These are phyloP conservation scores for Pangasius mekongensis DNA, from an alignment of 2,797 vertebrate genomes.

Conservation along the genomic window DNA sequence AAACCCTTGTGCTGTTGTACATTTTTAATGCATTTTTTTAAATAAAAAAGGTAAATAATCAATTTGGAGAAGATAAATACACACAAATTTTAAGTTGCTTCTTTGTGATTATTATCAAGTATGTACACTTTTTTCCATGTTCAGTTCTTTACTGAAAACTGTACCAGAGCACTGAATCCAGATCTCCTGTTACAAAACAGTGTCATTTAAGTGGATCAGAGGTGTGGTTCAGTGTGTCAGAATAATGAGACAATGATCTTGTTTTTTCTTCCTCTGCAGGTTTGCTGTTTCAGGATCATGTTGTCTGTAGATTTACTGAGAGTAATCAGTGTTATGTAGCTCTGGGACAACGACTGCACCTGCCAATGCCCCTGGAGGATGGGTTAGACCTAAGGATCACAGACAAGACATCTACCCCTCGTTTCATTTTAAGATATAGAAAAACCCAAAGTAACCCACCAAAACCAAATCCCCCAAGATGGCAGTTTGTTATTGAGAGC, in stretches of 20 bases:
- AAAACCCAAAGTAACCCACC: neutral
- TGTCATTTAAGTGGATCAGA: neutral
- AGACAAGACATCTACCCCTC: accelerated
- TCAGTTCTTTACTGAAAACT: neutral
- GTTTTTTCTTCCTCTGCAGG: neutral
- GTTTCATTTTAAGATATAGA: neutral
- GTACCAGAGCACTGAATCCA: neutral
- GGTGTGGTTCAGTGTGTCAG: neutral
- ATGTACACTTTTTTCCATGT: neutral
- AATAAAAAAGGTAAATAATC: no score
- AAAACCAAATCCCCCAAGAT: neutral
- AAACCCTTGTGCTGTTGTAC: no score
- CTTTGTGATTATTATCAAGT: neutral
- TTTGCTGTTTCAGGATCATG: neutral
- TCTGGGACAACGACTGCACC: neutral
- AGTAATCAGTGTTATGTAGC: slow-evolving; percentile 9
- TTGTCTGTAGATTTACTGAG: neutral
- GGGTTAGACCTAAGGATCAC: accelerated
- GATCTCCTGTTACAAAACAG: neutral
- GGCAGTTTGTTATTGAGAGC: neutral
- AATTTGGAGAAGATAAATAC: no score
- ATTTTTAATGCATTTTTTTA: no score
- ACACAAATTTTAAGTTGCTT: neutral
- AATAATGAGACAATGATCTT: neutral
- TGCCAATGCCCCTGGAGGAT: neutral